Evolutionary conservation across 2,888 invertebrate genomes (phyloP).

Genomic region (Brenthis ino): DNA sequence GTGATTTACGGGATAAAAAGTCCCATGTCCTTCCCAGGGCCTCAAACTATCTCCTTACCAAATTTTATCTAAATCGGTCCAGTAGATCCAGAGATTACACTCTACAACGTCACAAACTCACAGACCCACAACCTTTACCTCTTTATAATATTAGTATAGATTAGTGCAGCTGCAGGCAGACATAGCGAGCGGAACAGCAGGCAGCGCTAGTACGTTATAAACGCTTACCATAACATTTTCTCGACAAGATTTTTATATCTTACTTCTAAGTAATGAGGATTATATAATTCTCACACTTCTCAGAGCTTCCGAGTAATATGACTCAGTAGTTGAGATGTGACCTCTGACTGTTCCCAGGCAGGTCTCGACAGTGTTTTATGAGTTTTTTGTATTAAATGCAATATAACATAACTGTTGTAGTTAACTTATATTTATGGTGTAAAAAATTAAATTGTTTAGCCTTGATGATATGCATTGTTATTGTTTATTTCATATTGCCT

Average conservation of each 20-base stretch:
- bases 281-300: constrained; percentile 20
- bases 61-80: too few relatives aligned
- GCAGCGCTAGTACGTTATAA: not conserved
- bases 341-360: constrained; percentile 41
- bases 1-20: too few relatives aligned
- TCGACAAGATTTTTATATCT: constrained; percentile 30
- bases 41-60: too few relatives aligned
- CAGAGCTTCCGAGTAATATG: constrained; percentile 22
- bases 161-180: too few relatives aligned
- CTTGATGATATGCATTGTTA: too few relatives aligned
- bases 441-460: too few relatives aligned
- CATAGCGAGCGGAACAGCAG: not conserved
- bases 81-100: too few relatives aligned
- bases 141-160: too few relatives aligned
- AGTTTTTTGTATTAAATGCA: not conserved
- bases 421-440: not conserved
- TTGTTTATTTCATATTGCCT: too few relatives aligned
- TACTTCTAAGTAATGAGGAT: constrained; percentile 33
- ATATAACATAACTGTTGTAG: not conserved
- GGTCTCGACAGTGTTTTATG: constrained; percentile 18
- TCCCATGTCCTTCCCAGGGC: too few relatives aligned
- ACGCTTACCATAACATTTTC: constrained; percentile 24
- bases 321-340: constrained; percentile 36
- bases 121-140: too few relatives aligned
- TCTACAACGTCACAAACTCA: too few relatives aligned